Percentiles rank a stretch among this genome's conserved stretches.
Conservation (phyloP, 2,113 vertebrate species). For the Scytalopus superciliaris region DNA sequence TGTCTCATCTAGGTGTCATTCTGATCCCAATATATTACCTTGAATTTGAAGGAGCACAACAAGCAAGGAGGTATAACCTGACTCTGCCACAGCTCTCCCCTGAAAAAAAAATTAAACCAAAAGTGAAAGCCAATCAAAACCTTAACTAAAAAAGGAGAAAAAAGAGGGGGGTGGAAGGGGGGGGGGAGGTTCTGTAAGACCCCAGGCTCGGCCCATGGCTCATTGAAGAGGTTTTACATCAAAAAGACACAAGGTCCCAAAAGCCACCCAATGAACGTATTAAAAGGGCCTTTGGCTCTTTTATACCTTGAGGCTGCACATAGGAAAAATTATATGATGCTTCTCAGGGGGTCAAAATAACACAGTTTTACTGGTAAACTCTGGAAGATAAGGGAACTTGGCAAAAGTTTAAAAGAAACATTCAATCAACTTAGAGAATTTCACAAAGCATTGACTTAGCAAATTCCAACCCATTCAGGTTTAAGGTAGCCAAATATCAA, state of each 20-base stretch:
- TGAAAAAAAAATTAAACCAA: background rate
- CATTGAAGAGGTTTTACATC: background rate
- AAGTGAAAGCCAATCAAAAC: background rate
- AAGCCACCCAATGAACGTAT: background rate
- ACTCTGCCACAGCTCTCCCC: fast-evolving
- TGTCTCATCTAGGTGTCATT: background rate
- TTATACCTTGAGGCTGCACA: background rate
- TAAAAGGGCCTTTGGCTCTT: background rate
- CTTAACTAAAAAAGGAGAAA: background rate
- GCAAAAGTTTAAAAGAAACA: background rate
- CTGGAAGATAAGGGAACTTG: background rate
- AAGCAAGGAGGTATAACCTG: background rate
- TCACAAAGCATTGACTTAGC: background rate
- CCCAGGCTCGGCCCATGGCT: background rate
- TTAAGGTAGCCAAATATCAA: background rate
- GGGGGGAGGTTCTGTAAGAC: background rate
- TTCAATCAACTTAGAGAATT: background rate
- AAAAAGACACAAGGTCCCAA: background rate
- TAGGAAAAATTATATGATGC: background rate
- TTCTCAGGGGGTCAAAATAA: background rate
- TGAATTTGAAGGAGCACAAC: background rate
- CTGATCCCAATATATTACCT: background rate
- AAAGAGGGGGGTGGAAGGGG: too few species aligned
- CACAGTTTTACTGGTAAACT: background rate
- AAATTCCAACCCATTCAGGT: background rate